These are phyloP conservation scores for Seladonia tumulorum DNA, from an alignment of 2,888 invertebrate species.

Conservation along the genomic window DNA sequence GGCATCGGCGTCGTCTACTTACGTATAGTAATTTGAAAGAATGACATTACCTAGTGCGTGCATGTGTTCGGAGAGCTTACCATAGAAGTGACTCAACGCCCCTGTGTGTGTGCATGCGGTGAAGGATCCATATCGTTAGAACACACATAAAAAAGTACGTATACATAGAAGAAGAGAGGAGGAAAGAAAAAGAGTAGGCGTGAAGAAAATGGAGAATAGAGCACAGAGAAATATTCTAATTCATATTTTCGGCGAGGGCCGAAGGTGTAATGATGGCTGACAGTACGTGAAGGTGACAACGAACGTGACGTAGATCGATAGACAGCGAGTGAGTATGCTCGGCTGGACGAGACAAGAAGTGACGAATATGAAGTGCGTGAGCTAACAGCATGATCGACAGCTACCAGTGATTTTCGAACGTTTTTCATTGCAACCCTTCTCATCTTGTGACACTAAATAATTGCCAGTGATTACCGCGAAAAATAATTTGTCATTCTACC, in stretches of 20 bases:
- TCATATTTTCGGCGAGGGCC: slow-evolving; percentile 25
- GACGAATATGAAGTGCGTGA: slow-evolving; percentile 44
- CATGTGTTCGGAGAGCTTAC: slow-evolving; percentile 84
- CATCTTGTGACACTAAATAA: background rate
- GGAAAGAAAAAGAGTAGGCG: background rate
- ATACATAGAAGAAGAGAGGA: background rate
- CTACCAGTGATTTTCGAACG: slow-evolving; percentile 24
- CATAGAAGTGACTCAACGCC: slow-evolving; percentile 83
- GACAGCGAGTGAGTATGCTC: slow-evolving; percentile 59
- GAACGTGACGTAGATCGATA: slow-evolving; percentile 57
- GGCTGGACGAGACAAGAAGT: slow-evolving; percentile 43
- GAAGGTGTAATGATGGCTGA: slow-evolving; percentile 25
- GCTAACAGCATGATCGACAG: slow-evolving; percentile 50
- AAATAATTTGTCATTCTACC: background rate
- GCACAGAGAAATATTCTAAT: slow-evolving; percentile 39
- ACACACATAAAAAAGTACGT: slow-evolving; percentile 46
- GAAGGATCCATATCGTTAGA: slow-evolving; percentile 71
- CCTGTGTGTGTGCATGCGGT: slow-evolving; percentile 81
- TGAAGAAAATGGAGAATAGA: background rate
- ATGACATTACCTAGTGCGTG: slow-evolving; percentile 84
- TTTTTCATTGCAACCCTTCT: background rate
- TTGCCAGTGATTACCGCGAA: background rate
- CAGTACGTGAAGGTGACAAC: slow-evolving; percentile 55
- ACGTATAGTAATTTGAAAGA: slow-evolving; percentile 75
- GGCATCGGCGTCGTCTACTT: slow-evolving; percentile 64